Evolutionary conservation across 2,888 invertebrate genomes (phyloP), one percentile per base, ranked within the genome.

Genomic region (Rhagonycha fulva): DNA sequence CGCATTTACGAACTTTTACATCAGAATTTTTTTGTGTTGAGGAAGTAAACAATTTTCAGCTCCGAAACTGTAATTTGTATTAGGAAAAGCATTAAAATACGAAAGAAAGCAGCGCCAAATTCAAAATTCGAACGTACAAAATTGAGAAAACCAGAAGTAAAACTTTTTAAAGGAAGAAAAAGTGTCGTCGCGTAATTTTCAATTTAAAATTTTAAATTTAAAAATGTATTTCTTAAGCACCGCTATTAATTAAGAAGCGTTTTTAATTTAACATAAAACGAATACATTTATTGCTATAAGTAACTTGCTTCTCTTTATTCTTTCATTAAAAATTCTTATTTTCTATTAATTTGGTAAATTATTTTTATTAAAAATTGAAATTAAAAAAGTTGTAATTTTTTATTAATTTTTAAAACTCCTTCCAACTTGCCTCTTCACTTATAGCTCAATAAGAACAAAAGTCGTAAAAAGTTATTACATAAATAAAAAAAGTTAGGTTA

Each of bases 401-500:
- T 47, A 47, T 47, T 47, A 47, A 47, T 47, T 47, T 47, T 47
- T 47, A 47, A 47, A 47, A 47, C 12, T n/a, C 32, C 2, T 19
- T 32, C 5, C 5, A 32, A 32, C 47, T 47, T 47, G 2, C 47
- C n/a, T 47, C 47, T 12, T 47, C 47, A 47, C 47, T 47, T 47
- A 47, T 9, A 47, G 47, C 47, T n/a, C 47, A 47, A 47, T 47
- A 47, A 47, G 47, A 47, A 47, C 47, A 47, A 47, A 47, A 47
- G 47, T 24, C 23, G 24, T 24, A 23, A 63, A 47, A 47, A 47
- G n/a, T 47, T 47, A n/a, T 9, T n/a, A 47, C 47, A 47, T 47
- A 47, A 74, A 74, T 74, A 74, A 74, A 74, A 74, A 70, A 74
- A 74, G 63, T 63, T 63, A 11, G 62, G 62, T 24, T 24, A 67